A percentile compares a stretch with the other conserved stretches of the same genome.
Conservation (phyloP, 2,797 vertebrate species). For the Melopsittacus undulatus region DNA sequence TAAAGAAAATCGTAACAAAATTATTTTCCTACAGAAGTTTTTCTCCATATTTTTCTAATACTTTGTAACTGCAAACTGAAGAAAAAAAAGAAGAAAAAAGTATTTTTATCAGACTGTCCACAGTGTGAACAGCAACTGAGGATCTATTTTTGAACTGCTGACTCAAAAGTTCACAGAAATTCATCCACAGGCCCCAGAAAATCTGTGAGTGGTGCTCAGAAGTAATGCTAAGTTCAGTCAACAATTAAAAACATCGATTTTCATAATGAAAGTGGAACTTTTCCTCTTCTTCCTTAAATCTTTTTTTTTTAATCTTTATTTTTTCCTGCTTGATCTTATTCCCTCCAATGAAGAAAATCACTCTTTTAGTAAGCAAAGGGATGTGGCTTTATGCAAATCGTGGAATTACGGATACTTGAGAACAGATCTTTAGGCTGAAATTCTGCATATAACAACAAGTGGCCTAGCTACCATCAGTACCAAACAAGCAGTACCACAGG, state of each 20-base stretch:
- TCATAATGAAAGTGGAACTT: not conserved
- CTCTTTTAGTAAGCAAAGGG: not conserved
- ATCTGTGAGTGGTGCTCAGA: not conserved
- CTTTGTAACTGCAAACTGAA: not conserved
- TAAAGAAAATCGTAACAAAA: not conserved
- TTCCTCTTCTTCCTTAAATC: not conserved
- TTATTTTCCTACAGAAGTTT: not conserved
- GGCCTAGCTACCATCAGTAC: not conserved
- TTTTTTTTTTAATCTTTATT: not conserved
- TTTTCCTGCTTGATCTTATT: not conserved
- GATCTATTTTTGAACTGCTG: not conserved
- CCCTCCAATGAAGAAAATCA: not conserved
- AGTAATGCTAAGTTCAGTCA: not conserved
- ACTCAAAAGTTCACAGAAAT: not conserved
- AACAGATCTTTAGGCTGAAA: not conserved
- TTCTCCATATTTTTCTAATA: not conserved
- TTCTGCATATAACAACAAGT: not conserved
- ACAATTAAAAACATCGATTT: not conserved
- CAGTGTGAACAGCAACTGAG: not conserved
- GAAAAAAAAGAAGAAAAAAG: not conserved
- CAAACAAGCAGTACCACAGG: not conserved
- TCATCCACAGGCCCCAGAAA: not conserved
- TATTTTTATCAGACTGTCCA: not conserved
- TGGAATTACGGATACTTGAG: not conserved
- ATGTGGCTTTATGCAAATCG: not conserved